These are phyloP conservation scores for Caiman crocodilus DNA, from an alignment of 2,797 vertebrate genomes.

Conservation along the genomic window DNA sequence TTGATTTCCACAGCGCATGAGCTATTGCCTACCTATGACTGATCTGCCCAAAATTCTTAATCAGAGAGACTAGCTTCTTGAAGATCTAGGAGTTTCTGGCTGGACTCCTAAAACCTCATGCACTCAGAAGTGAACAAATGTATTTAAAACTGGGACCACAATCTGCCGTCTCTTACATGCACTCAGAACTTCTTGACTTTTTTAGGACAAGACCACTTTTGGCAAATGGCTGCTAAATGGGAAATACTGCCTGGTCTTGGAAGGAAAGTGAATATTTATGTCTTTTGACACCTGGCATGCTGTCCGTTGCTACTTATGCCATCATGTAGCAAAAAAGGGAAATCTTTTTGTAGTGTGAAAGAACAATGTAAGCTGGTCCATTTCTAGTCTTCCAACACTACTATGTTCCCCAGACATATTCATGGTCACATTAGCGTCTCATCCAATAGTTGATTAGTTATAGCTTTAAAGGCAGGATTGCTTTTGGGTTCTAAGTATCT, in stretches of 20 bases:
- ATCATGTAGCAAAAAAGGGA: background rate
- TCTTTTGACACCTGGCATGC: background rate
- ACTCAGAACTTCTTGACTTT: background rate
- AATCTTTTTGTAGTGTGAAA: background rate
- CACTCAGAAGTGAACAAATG: background rate
- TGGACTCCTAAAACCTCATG: background rate
- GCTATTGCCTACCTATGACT: background rate
- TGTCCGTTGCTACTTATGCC: background rate
- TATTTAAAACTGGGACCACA: background rate
- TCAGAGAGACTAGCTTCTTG: conserved; percentile 7
- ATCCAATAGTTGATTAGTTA: fast-evolving
- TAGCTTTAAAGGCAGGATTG: background rate
- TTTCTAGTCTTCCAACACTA: background rate
- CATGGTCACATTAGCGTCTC: background rate
- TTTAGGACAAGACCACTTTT: background rate
- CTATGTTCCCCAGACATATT: background rate
- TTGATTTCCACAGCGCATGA: background rate
- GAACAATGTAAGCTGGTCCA: background rate
- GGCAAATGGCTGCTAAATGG: background rate
- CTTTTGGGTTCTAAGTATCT: background rate
- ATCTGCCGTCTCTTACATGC: background rate
- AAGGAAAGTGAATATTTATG: background rate
- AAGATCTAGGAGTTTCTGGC: background rate
- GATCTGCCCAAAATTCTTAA: background rate
- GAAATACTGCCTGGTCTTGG: background rate